Evolutionary conservation across 2,888 invertebrate genomes (phyloP).

Genomic region (Panzeria rudis): DNA sequence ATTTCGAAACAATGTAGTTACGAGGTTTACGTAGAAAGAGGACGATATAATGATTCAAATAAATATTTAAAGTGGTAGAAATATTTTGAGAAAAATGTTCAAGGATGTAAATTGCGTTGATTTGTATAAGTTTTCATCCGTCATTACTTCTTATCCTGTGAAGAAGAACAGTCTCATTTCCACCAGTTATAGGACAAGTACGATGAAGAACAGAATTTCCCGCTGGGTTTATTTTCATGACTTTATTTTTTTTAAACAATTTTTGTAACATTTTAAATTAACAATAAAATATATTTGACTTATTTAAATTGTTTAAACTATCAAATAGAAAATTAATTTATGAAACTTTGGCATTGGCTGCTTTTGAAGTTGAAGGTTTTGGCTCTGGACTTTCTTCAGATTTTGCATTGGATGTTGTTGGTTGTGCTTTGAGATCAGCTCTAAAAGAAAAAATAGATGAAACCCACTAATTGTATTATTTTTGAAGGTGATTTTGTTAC

Average conservation of each 20-base stretch:
- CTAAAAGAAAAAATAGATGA: constrained; percentile 4
- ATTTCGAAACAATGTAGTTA: no score
- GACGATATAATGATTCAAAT: no score
- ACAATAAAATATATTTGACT: constrained; percentile 17
- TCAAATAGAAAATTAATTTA: neutral
- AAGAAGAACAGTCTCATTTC: no score
- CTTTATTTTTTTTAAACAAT: neutral
- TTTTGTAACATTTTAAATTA: neutral
- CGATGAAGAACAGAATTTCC: no score
- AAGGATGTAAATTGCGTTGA: no score
- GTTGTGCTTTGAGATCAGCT: neutral
- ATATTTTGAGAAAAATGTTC: no score
- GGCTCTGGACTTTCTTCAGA: neutral
- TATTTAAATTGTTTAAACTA: constrained; percentile 22
- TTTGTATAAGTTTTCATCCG: no score
- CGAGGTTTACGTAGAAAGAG: no score
- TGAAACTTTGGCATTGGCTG: neutral
- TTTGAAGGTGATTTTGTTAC: no score
- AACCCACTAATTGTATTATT: neutral
- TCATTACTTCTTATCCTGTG: no score
- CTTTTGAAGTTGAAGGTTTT: constrained; percentile 21
- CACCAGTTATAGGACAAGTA: no score
- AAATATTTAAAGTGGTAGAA: no score
- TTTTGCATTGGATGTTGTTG: constrained; percentile 1
- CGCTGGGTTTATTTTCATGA: neutral